Evolutionary conservation across 2,888 invertebrate species (phyloP).

Genomic region (Eupithecia subfuscata): DNA sequence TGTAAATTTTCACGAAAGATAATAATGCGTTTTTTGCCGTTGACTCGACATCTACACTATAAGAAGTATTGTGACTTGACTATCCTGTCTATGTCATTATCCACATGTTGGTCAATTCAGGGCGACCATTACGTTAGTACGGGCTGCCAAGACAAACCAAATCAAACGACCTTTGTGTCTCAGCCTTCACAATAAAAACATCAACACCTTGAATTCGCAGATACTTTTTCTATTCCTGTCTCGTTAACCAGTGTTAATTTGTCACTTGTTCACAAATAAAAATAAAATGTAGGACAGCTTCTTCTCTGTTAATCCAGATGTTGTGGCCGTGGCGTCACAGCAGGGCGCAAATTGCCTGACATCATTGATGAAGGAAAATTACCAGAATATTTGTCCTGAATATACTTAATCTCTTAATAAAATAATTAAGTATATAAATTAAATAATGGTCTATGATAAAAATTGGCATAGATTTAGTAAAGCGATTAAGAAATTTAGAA

Average conservation of each 20-base stretch:
- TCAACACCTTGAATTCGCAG: neutral
- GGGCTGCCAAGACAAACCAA: neutral
- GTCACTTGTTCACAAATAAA: neutral
- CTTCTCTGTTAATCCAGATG: slow-evolving; percentile 9
- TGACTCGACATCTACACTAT: neutral
- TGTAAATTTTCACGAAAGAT: too few species aligned
- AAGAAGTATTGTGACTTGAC: neutral
- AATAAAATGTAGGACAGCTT: slow-evolving; percentile 1
- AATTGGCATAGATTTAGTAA: too few species aligned
- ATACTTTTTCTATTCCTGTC: neutral
- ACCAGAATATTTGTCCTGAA: slow-evolving; percentile 26
- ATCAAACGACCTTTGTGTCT: neutral
- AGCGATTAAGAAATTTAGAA: too few species aligned
- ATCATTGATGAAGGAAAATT: slow-evolving; percentile 42
- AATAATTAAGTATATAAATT: too few species aligned
- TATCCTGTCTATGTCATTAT: neutral
- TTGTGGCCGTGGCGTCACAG: slow-evolving; percentile 18
- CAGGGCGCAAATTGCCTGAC: slow-evolving; percentile 40
- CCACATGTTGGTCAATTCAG: neutral
- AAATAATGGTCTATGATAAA: too few species aligned
- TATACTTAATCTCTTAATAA: too few species aligned
- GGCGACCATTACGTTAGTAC: neutral
- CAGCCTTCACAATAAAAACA: neutral
- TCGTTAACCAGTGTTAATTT: neutral
- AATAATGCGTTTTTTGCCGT: too few species aligned